These are phyloP conservation scores for Hydrozoanthus gracilis DNA, from an alignment of 92 coral and sea anemone species.

Conservation along the genomic window DNA sequence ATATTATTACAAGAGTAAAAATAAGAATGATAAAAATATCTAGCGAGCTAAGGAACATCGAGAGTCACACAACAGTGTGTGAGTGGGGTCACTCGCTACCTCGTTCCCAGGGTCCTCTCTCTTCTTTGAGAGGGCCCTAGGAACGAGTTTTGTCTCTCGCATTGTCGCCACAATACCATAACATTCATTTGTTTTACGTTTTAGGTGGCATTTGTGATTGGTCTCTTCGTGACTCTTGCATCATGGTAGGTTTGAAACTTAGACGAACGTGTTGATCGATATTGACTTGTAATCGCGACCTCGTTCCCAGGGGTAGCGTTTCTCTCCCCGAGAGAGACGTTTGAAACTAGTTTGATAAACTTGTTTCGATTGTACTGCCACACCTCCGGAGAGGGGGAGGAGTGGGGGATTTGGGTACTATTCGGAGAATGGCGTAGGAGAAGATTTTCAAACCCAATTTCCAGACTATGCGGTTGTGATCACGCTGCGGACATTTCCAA, in stretches of 20 bases:
- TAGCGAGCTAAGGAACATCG: too few relatives aligned
- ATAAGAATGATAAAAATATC: not conserved
- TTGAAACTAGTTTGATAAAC: too few relatives aligned
- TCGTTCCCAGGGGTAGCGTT: too few relatives aligned
- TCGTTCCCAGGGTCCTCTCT: not conserved
- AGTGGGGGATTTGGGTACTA: too few relatives aligned
- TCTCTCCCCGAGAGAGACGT: too few relatives aligned
- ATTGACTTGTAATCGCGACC: not conserved
- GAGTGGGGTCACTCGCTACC: not conserved
- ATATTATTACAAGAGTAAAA: not conserved
- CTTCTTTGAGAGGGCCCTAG: not conserved
- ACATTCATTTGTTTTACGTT: not conserved
- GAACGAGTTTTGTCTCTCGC: not conserved
- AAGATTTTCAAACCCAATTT: too few relatives aligned
- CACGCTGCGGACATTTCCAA: too few relatives aligned
- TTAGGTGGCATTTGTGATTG: conserved; percentile 41
- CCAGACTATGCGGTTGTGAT: too few relatives aligned
- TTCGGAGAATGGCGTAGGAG: too few relatives aligned
- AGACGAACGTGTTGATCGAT: not conserved
- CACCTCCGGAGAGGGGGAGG: too few relatives aligned
- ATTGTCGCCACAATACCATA: not conserved
- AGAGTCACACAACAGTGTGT: not conserved
- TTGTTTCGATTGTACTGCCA: too few relatives aligned
- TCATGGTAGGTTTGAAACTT: conserved; percentile 17
- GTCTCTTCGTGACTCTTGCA: conserved; percentile 22